Base-by-base conservation (phyloP, 2,797 vertebrate species). In the Mallotus villosus region DNA sequence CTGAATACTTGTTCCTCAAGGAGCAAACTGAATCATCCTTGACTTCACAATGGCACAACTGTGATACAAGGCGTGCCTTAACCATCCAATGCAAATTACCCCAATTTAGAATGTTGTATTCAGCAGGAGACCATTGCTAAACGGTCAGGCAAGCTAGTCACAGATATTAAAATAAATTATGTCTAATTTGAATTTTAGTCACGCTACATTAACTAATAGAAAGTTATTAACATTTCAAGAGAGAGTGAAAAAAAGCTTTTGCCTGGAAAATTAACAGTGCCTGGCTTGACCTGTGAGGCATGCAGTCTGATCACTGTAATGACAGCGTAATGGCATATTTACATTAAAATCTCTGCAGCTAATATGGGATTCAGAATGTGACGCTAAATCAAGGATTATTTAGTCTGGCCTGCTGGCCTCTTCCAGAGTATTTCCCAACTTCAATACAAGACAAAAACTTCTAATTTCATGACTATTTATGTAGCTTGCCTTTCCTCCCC, bases 151-250 rank as follows among this genome's bases (percentile, higher is more conserved):
- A 94, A 96, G 95, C 96, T 95, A 97, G 97, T 98, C 96, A 98
- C 96, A 98, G 96, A 98, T 96, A 99, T 98, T 98, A 98, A 98
- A 99, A 98, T 98, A 96, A 98, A 98, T 99, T 95, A 97, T 97
- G 96, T 98, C 96, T 98, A 97, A 99, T 99, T 96, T 97, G 95
- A 98, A 98, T 99, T 98, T 99, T 98, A 99, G 97, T 98, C 97
- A 98, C 94, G 95, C 94, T 95, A 97, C 97, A 98, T 98, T 98
- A 99, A 98, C 97, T 98, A 98, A 99, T 98, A 98, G 96, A 97
- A 98, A 97, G 97, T 98, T 98, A 98, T 98, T 99, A 99, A 98
- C 96, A 98, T 98, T 98, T 99, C 96, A 98, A 98, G 95, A 95
- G 96, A 96, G 80, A 77, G 74, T 55, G 73, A 70, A 86, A 96